phyloP scores from a whole-genome alignment of 2,888 invertebrate genomes.

The Netelia inedita region DNA sequence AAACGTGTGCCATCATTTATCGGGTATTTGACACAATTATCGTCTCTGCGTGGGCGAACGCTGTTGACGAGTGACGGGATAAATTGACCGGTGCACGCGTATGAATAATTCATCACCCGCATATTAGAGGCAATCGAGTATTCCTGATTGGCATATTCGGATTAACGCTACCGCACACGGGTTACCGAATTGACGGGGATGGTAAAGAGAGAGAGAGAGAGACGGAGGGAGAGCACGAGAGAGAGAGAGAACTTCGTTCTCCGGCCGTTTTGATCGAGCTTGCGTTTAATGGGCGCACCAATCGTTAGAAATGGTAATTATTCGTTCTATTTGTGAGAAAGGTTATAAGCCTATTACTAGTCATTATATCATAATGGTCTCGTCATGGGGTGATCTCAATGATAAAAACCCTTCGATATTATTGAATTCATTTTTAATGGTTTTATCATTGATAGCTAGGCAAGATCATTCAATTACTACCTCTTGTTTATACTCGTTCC shows the following conservation, averaged over 20 bases:
- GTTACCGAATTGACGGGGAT: constrained; percentile 55
- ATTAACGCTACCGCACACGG: constrained; percentile 57
- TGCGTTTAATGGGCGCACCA: constrained; percentile 17
- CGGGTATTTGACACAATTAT: constrained; percentile 66
- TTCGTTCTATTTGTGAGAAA: neutral
- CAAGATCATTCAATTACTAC: neutral
- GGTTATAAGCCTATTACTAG: neutral
- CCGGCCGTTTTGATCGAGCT: constrained; percentile 39
- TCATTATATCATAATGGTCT: neutral
- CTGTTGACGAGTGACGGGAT: constrained; percentile 68
- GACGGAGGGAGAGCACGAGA: neutral
- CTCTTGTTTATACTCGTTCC: neutral
- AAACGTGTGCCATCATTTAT: constrained; percentile 51
- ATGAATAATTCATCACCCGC: constrained; percentile 69
- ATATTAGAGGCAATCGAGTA: constrained; percentile 70
- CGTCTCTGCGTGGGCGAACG: constrained; percentile 20
- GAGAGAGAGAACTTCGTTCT: constrained; percentile 39
- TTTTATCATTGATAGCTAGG: neutral
- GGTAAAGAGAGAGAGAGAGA: constrained; percentile 8
- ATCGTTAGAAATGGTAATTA: neutral
- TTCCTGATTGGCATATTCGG: constrained; percentile 69
- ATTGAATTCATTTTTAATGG: too few species aligned
- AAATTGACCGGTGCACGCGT: constrained; percentile 68
- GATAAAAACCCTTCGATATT: too few species aligned
- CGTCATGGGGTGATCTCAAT: too few species aligned